phyloP scores from a whole-genome alignment of 2,113 vertebrate species.

The Echinops telfairi region DNA sequence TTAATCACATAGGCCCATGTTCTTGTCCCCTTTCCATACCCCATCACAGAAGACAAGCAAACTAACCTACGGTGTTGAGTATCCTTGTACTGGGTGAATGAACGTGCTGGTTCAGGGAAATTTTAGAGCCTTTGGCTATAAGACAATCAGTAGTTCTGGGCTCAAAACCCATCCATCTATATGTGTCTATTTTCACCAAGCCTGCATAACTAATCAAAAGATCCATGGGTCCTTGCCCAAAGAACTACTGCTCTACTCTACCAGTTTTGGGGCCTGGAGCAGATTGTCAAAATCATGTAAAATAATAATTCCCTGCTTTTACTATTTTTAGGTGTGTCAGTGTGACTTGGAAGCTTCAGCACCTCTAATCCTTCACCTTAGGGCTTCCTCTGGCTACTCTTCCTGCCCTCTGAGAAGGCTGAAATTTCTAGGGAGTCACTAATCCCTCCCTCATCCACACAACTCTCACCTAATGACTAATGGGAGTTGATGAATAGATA shows the following conservation, averaged over 20 bases:
- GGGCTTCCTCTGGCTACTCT: not conserved
- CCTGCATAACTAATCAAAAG: not conserved
- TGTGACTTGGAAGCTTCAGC: not conserved
- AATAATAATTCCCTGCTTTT: not conserved
- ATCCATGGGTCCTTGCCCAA: too few species aligned
- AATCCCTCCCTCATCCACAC: not conserved
- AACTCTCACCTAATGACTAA: not conserved
- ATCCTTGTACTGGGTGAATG: not conserved
- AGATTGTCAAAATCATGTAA: not conserved
- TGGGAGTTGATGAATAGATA: not conserved
- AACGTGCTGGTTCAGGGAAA: not conserved
- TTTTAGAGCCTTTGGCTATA: too few species aligned
- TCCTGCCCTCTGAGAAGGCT: not conserved
- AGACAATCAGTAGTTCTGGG: not conserved
- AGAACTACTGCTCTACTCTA: not conserved
- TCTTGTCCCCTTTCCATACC: not conserved
- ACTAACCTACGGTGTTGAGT: not conserved
- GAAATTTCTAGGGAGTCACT: not conserved
- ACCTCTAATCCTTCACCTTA: not conserved
- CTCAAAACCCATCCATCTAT: not conserved
- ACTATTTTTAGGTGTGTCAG: not conserved
- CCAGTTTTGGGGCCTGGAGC: not conserved
- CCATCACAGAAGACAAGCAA: not conserved
- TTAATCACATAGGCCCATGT: not conserved
- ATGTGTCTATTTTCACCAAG: not conserved